Conservation (phyloP, 2,888 invertebrate species). For the Nymphalis c-album region DNA sequence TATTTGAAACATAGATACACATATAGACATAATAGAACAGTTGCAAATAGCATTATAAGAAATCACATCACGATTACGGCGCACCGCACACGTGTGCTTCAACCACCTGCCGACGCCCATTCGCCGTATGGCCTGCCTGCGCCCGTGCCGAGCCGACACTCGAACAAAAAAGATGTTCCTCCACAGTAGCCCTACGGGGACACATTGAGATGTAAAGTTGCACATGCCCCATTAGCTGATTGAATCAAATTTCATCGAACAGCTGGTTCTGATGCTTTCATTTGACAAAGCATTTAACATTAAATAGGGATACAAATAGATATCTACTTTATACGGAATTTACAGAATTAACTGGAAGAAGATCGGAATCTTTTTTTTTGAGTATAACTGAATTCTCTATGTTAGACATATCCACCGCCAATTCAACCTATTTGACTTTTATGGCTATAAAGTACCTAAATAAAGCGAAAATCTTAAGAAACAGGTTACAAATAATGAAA, state of each 20-base stretch:
- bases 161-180: conserved; percentile 31
- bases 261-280: conserved; percentile 60
- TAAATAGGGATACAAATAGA: conserved; percentile 12
- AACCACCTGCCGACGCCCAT: conserved; percentile 28
- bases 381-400: not conserved
- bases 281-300: conserved; percentile 56
- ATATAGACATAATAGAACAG: not conserved
- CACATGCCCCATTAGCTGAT: conserved; percentile 68
- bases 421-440: too few relatives aligned
- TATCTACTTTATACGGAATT: conserved; percentile 4
- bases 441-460: too few relatives aligned
- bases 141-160: conserved; percentile 34
- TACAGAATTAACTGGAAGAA: not conserved
- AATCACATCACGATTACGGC: conserved; percentile 29
- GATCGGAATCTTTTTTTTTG: not conserved
- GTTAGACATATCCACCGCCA: too few relatives aligned
- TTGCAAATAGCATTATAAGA: conserved; percentile 48
- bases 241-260: conserved; percentile 74
- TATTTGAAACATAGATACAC: not conserved
- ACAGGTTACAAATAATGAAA: too few relatives aligned
- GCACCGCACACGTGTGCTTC: conserved; percentile 20
- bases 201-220: conserved; percentile 42
- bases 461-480: too few relatives aligned
- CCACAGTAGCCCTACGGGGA: conserved; percentile 35
- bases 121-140: conserved; percentile 24